These are phyloP conservation scores for Eledona agricola DNA, from an alignment of 2,888 invertebrate genomes.

Conservation along the genomic window DNA sequence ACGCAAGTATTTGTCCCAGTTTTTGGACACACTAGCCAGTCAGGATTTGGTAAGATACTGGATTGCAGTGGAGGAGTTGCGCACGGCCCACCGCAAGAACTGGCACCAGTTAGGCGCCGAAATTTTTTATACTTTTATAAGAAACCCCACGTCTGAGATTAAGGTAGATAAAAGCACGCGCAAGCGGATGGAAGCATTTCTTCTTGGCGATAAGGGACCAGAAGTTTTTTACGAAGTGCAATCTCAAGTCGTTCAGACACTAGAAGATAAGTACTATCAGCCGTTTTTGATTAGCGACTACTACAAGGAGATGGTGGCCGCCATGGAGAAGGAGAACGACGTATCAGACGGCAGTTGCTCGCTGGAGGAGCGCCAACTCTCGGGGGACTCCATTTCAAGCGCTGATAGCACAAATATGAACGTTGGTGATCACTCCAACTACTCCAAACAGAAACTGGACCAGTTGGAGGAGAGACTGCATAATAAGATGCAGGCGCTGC, in stretches of 20 bases:
- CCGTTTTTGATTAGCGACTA: conserved; percentile 88
- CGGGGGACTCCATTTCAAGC: conserved; percentile 67
- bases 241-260: conserved; percentile 77
- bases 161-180: conserved; percentile 82
- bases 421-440: conserved; percentile 84
- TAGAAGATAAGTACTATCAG: conserved; percentile 89
- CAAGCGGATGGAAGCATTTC: conserved; percentile 86
- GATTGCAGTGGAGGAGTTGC: conserved; percentile 85
- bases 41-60: conserved; percentile 88
- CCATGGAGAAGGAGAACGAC: conserved; percentile 68
- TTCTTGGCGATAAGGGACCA: conserved; percentile 82
- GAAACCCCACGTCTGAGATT: conserved; percentile 81
- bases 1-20: conserved; percentile 81
- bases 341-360: conserved; percentile 61
- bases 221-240: conserved; percentile 90
- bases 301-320: conserved; percentile 77
- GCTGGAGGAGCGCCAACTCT: conserved; percentile 66
- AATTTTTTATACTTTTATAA: conserved; percentile 88
- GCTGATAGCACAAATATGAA: conserved; percentile 67
- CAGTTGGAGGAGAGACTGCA: conserved; percentile 84
- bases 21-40: conserved; percentile 82
- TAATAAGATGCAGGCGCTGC: conserved; percentile 84
- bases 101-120: conserved; percentile 92
- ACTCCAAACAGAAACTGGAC: conserved; percentile 82
- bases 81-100: conserved; percentile 76